phyloP scores from a whole-genome alignment of 2,113 vertebrate genomes.

The Myiozetetes cayanensis region DNA sequence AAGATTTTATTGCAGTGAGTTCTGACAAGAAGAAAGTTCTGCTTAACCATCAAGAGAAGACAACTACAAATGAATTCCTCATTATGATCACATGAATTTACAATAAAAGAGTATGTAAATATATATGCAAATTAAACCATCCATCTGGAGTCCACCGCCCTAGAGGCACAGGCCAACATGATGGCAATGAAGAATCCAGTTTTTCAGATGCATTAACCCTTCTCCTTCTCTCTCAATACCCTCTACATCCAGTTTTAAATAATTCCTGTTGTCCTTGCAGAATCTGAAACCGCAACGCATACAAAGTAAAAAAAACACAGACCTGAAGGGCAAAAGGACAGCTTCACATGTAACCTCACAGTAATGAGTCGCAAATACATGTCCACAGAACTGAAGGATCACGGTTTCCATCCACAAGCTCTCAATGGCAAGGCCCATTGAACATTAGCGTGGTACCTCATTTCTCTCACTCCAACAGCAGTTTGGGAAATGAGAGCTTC shows the following conservation, averaged over 20 bases:
- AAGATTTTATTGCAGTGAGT: conserved; percentile 6
- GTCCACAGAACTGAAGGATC: not conserved
- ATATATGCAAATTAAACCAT: conserved; percentile 28
- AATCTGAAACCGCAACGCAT: not conserved
- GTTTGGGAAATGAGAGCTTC: conserved; percentile 4
- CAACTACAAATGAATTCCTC: not conserved
- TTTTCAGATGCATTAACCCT: conserved; percentile 2
- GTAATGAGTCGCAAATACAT: not conserved
- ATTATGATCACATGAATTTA: not conserved
- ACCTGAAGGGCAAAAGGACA: conserved; percentile 8
- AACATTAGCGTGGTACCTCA: conserved; percentile 7
- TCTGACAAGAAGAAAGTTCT: conserved; percentile 3
- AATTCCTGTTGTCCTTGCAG: not conserved
- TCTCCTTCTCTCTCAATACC: not conserved
- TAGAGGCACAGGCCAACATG: not conserved
- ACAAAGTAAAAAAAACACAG: not conserved
- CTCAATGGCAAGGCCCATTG: conserved; percentile 25
- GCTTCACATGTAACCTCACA: not conserved
- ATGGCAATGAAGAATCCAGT: not conserved
- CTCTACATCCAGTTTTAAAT: not conserved
- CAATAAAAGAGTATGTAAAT: not conserved
- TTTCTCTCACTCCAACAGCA: not conserved
- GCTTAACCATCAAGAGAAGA: not conserved
- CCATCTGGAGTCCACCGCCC: not conserved
- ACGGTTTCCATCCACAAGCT: not conserved